phyloP scores from a whole-genome alignment of 2,113 vertebrate species.

The Dermatemys mawii region DNA sequence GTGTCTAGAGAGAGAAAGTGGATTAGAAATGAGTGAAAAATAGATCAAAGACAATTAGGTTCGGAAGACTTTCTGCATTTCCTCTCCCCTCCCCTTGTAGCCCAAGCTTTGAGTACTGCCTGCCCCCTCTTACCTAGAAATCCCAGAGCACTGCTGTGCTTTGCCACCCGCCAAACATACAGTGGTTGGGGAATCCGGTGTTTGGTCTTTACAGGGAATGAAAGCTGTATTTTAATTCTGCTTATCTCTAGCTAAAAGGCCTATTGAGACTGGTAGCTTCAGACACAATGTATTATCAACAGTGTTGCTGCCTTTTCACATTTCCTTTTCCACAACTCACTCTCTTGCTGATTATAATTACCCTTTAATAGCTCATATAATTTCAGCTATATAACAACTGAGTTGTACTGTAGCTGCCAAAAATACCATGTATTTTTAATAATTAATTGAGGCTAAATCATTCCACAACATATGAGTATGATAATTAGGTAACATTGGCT shows the following conservation, averaged over 20 bases:
- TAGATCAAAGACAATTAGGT: neutral
- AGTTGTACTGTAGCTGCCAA: constrained; percentile 1
- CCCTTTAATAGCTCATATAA: constrained; percentile 29
- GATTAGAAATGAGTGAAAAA: neutral
- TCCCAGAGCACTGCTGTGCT: neutral
- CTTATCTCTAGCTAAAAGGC: neutral
- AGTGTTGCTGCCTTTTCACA: neutral
- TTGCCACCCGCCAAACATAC: neutral
- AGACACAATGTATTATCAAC: constrained; percentile 2
- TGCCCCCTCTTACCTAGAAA: neutral
- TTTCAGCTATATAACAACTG: constrained; percentile 42
- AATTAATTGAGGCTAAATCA: neutral
- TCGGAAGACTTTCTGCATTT: accelerated
- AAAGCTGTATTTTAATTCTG: accelerated
- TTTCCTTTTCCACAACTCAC: constrained; percentile 1
- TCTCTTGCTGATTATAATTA: constrained; percentile 47
- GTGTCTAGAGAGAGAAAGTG: neutral
- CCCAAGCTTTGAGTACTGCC: accelerated
- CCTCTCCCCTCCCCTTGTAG: neutral
- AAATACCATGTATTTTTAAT: neutral
- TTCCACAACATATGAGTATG: neutral
- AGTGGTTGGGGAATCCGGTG: neutral
- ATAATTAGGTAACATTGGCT: neutral
- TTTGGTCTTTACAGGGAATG: neutral
- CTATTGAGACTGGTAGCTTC: accelerated